phyloP scores from a whole-genome alignment of 2,888 invertebrate species.

The Caenorhabditis sp. region DNA sequence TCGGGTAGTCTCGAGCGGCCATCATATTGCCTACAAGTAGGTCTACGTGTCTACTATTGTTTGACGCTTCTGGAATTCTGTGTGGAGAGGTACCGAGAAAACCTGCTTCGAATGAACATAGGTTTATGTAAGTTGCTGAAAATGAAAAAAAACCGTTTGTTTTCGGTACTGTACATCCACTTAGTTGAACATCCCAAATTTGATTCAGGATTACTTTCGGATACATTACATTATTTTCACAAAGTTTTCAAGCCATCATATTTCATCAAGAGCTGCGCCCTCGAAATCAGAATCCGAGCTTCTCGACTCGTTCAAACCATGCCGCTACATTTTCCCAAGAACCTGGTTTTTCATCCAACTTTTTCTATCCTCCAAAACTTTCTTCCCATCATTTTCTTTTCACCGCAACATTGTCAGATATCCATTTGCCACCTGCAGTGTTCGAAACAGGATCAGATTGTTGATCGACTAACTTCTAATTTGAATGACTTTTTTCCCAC shows the following conservation, averaged over 20 bases:
- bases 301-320: too few species aligned
- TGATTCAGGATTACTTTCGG: too few species aligned
- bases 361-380: conserved; percentile 15
- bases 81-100: too few species aligned
- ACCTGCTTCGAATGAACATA: too few species aligned
- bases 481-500: conserved; percentile 21
- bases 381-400: conserved; percentile 17
- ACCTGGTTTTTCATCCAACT: neutral
- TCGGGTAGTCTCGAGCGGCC: conserved; percentile 31
- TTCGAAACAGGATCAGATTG: conserved; percentile 40
- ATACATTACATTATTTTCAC: too few species aligned
- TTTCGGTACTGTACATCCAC: too few species aligned
- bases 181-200: too few species aligned
- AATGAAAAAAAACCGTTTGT: too few species aligned
- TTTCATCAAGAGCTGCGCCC: too few species aligned
- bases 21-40: conserved; percentile 10
- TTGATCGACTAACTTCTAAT: conserved; percentile 21
- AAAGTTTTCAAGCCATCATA: neutral
- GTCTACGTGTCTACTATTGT: neutral
- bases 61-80: neutral
- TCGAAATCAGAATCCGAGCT: too few species aligned
- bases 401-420: conserved; percentile 34
- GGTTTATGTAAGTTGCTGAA: too few species aligned
- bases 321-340: neutral
- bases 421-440: conserved; percentile 47